Conservation (phyloP, 2,113 vertebrate species). For the Protobothrops flavoviridis region DNA sequence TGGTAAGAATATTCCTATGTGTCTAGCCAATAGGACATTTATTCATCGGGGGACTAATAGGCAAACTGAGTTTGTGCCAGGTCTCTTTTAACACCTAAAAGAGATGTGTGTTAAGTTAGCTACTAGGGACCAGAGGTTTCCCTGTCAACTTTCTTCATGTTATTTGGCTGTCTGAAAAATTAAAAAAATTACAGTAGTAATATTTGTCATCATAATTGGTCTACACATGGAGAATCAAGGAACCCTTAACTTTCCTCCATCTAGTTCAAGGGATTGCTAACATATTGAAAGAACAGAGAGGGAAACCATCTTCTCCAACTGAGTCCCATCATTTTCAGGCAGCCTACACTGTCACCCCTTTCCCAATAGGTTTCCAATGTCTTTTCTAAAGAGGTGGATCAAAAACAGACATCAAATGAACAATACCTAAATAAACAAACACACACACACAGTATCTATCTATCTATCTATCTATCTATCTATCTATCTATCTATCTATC, state of each 20-base stretch:
- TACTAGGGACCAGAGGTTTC: slow-evolving; percentile 27
- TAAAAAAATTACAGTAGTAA: slow-evolving; percentile 15
- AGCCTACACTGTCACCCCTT: background rate
- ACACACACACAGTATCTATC: too few relatives aligned
- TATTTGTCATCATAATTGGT: slow-evolving; percentile 18
- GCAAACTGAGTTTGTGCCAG: slow-evolving; percentile 13
- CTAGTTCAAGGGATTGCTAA: slow-evolving; percentile 25
- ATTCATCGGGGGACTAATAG: background rate
- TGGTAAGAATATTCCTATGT: background rate
- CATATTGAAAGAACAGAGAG: background rate
- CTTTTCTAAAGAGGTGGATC: background rate
- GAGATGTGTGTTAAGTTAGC: background rate
- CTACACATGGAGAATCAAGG: background rate
- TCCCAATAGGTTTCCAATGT: background rate
- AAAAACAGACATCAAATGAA: background rate
- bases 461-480: too few relatives aligned
- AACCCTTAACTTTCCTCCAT: background rate
- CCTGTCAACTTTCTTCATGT: slow-evolving; percentile 39
- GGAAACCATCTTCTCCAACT: background rate
- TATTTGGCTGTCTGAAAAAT: slow-evolving; percentile 42
- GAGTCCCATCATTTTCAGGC: background rate
- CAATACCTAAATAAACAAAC: background rate
- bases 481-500: too few relatives aligned
- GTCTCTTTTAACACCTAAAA: slow-evolving; percentile 16
- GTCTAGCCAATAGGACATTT: background rate